A percentile compares a stretch with the other conserved stretches of the same genome.
phyloP scores from a whole-genome alignment of 2,113 vertebrate species.

The Oryctolagus cuniculus region mOryCun1.1 NC_091432.1:214417001-214417500 shows the following conservation, averaged over 20 bases:
- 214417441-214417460: too few relatives aligned
- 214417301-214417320: background rate
- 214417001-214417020: background rate
- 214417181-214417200: background rate
- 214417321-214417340: background rate
- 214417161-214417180: background rate
- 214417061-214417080: background rate
- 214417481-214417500: too few relatives aligned
- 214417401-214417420: too few relatives aligned
- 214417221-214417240: background rate
- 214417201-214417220: background rate
- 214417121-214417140: background rate
- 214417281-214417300: background rate
- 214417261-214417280: background rate
- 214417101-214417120: background rate
- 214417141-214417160: background rate
- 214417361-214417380: background rate
- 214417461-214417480: too few relatives aligned
- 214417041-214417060: background rate
- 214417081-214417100: background rate
- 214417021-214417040: background rate
- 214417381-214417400: background rate
- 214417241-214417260: constrained; percentile 33
- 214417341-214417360: background rate
- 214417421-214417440: too few relatives aligned